Conservation (phyloP, 2,888 invertebrate species). For the Rhingia rostrata region DNA sequence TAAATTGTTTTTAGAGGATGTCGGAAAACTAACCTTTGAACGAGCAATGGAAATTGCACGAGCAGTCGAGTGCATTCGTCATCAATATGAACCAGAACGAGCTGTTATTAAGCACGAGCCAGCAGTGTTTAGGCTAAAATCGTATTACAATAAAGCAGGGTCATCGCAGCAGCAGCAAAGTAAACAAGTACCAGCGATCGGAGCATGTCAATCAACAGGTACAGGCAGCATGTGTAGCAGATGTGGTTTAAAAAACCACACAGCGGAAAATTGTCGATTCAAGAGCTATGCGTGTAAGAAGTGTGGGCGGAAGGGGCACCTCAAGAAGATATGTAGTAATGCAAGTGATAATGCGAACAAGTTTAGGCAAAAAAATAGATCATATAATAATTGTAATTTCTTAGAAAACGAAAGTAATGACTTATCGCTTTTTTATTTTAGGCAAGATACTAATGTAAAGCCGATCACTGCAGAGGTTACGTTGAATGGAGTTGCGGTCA, state of each 20-base stretch:
- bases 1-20: slow-evolving; percentile 39
- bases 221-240: slow-evolving; percentile 9
- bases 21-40: neutral
- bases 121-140: neutral
- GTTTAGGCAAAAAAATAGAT: no score
- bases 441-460: slow-evolving; percentile 10
- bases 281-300: slow-evolving; percentile 12
- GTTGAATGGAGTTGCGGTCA: slow-evolving; percentile 28
- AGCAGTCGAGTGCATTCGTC: slow-evolving; percentile 1
- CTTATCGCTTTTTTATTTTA: slow-evolving; percentile 27
- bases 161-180: neutral
- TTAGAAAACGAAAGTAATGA: slow-evolving; percentile 19
- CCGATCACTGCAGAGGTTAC: slow-evolving; percentile 20
- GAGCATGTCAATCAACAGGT: no score
- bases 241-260: no score
- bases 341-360: no score
- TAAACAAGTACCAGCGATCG: slow-evolving; percentile 15
- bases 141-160: neutral
- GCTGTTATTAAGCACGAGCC: slow-evolving; percentile 19
- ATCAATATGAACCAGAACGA: slow-evolving; percentile 22
- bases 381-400: no score
- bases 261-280: no score
- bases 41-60: slow-evolving; percentile 12
- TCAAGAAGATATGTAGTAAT: slow-evolving; percentile 21
- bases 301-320: slow-evolving; percentile 23